Percentiles rank a stretch among this genome's conserved stretches.
Conservation (phyloP, 2,113 vertebrate genomes). For the Dinomys branickii region DNA sequence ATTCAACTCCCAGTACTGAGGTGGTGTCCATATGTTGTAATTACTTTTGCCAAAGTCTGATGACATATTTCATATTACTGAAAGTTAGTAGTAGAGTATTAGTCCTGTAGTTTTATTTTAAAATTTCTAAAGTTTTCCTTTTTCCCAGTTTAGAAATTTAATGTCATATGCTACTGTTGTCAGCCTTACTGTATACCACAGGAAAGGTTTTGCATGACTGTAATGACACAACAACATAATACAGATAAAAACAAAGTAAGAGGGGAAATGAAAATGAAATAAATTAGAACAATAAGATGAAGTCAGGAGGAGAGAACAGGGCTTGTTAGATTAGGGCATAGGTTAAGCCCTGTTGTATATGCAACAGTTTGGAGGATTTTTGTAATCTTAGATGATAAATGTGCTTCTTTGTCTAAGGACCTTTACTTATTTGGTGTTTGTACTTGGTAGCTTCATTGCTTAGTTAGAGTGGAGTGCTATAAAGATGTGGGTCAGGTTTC, state of each 20-base stretch:
- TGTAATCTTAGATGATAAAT: neutral
- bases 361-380: neutral
- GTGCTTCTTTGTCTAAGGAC: neutral
- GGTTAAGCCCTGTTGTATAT: neutral
- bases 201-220: neutral
- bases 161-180: neutral
- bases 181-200: neutral
- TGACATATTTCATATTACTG: neutral
- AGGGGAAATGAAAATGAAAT: neutral
- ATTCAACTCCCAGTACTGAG: neutral
- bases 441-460: neutral
- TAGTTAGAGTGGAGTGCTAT: neutral
- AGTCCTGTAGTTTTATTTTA: neutral
- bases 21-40: neutral
- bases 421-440: neutral
- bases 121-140: neutral
- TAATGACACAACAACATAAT: neutral
- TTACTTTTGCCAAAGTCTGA: neutral
- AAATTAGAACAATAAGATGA: neutral
- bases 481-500: neutral
- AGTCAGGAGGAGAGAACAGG: neutral
- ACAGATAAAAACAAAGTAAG: neutral
- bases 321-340: neutral
- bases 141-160: neutral
- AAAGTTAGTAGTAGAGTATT: constrained; percentile 8